Percentiles rank a stretch among this genome's conserved stretches.
Conservation (phyloP, 2,888 invertebrate genomes). For the Pandemis cinnamomeana region DNA sequence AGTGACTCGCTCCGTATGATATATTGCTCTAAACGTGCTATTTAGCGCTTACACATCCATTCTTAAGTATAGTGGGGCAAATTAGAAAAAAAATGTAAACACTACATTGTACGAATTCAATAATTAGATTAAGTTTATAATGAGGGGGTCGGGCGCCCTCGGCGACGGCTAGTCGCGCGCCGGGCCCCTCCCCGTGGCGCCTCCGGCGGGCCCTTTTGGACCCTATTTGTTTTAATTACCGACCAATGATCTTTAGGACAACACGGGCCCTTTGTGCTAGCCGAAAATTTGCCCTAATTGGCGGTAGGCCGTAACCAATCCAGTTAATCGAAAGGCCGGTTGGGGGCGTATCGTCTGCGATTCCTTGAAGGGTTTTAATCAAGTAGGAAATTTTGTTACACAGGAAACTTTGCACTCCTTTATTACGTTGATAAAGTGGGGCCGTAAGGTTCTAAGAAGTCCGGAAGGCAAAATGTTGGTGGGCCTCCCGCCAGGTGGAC, state of each 20-base stretch:
- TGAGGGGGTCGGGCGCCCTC: slow-evolving; percentile 72
- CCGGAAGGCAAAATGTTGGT: too few relatives aligned
- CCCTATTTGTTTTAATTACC: slow-evolving; percentile 85
- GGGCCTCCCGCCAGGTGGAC: too few relatives aligned
- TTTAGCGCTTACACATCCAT: slow-evolving; percentile 82
- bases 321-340: slow-evolving; percentile 51
- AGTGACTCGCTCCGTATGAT: slow-evolving; percentile 80
- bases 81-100: slow-evolving; percentile 84
- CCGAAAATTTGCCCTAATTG: slow-evolving; percentile 78
- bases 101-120: slow-evolving; percentile 84
- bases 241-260: slow-evolving; percentile 78
- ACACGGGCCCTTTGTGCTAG: slow-evolving; percentile 74
- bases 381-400: slow-evolving; percentile 22
- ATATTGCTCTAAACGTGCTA: slow-evolving; percentile 83
- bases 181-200: slow-evolving; percentile 77
- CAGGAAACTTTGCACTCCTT: slow-evolving; percentile 31
- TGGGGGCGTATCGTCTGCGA: slow-evolving; percentile 47
- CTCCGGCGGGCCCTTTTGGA: slow-evolving; percentile 78
- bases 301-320: slow-evolving; percentile 67
- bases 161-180: slow-evolving; percentile 78
- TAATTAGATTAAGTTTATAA: slow-evolving; percentile 84
- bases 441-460: too few relatives aligned
- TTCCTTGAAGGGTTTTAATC: slow-evolving; percentile 41
- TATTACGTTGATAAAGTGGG: neutral
- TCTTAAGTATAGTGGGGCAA: slow-evolving; percentile 82